These are phyloP conservation scores for Chlorops oryzae DNA, from an alignment of 1,140 invertebrate species.

Conservation along the genomic window DNA sequence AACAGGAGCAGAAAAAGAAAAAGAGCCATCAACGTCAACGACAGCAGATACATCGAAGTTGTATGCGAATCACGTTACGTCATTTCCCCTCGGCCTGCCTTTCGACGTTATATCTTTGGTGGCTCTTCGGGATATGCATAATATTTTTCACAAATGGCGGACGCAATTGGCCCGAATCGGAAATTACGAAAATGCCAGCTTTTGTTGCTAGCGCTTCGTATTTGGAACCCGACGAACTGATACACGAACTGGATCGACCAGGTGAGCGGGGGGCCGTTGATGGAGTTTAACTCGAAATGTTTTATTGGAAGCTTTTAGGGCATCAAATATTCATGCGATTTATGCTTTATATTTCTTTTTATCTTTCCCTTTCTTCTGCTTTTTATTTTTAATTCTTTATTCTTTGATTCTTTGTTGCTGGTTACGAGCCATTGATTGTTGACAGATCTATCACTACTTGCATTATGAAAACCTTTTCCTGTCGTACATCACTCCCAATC, in stretches of 20 bases:
- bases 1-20: not conserved
- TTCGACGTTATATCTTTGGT: conserved; percentile 14
- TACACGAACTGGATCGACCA: conserved; percentile 45
- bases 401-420: not conserved
- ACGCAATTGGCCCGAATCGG: conserved; percentile 9
- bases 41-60: not conserved
- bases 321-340: no score
- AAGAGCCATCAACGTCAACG: not conserved
- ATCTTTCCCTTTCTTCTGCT: no score
- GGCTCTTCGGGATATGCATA: conserved; percentile 17
- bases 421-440: no score
- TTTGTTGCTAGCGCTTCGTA: conserved; percentile 22
- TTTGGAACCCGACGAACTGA: conserved; percentile 45
- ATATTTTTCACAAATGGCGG: conserved; percentile 15
- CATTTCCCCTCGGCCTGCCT: no score
- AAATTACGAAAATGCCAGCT: conserved; percentile 1
- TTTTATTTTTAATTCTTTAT: not conserved
- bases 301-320: no score
- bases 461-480: no score
- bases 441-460: no score
- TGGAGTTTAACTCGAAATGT: no score
- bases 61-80: no score
- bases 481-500: no score
- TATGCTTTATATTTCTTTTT: no score
- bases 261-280: conserved; percentile 23